Conservation (phyloP, 2,113 vertebrate species). For the Mohoua ochrocephala region DNA sequence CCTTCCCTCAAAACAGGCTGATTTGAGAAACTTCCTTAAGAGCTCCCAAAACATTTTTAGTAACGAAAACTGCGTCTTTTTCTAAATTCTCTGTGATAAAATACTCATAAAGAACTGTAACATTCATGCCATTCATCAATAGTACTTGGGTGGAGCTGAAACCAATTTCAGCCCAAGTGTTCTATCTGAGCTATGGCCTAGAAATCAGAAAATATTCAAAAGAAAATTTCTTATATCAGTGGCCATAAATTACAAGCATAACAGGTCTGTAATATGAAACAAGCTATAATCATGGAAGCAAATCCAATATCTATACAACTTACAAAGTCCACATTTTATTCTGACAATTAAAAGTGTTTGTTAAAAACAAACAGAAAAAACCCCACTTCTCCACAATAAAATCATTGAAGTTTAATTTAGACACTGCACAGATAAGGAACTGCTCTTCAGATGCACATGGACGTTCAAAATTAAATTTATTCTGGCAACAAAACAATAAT, state of each 20-base stretch:
- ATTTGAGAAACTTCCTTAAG: neutral
- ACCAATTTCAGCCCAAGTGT: neutral
- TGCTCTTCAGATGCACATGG: neutral
- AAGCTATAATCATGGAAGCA: neutral
- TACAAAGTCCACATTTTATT: neutral
- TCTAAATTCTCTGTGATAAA: neutral
- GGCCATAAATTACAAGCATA: neutral
- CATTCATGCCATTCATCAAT: neutral
- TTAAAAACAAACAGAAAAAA: neutral
- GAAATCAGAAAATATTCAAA: neutral
- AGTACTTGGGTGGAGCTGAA: neutral
- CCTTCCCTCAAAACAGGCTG: neutral
- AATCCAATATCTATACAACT: neutral
- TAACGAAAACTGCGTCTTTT: neutral
- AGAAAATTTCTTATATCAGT: neutral
- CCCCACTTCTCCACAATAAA: neutral
- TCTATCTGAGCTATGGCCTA: neutral
- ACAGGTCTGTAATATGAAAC: neutral
- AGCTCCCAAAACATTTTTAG: neutral
- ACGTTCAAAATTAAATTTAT: slow-evolving; percentile 8
- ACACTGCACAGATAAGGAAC: neutral
- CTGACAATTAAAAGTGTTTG: neutral
- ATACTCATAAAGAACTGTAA: neutral
- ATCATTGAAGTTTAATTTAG: neutral
- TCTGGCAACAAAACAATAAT: neutral